These are phyloP conservation scores for Trematomus bernacchii DNA, from an alignment of 2,797 vertebrate species.

Conservation along the genomic window DNA sequence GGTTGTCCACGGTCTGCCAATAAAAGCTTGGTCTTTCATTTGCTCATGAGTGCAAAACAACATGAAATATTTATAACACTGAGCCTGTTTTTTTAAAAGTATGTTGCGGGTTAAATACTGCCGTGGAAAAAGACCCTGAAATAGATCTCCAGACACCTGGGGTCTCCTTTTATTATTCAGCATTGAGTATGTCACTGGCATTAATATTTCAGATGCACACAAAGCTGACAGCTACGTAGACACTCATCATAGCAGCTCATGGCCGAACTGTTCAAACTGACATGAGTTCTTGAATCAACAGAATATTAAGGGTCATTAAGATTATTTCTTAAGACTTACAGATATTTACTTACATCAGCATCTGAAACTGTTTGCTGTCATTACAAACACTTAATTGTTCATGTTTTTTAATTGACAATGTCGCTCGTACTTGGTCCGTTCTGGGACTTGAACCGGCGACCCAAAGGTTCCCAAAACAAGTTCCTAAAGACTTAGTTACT, in stretches of 20 bases:
- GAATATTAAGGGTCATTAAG: background rate
- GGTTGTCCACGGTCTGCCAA: constrained; percentile 31
- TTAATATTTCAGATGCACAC: constrained; percentile 34
- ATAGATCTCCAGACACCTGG: constrained; percentile 14
- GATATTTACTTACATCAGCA: background rate
- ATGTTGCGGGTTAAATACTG: background rate
- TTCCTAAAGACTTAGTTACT: no score
- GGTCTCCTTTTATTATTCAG: constrained; percentile 11
- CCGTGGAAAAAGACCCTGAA: constrained; percentile 1
- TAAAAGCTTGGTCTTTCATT: constrained; percentile 2
- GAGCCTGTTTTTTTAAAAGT: background rate
- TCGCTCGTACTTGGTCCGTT: no score
- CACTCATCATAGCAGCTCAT: background rate
- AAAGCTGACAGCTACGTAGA: constrained; percentile 5
- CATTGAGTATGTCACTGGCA: background rate
- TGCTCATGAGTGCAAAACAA: constrained; percentile 1
- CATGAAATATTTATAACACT: background rate
- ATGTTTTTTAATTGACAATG: background rate
- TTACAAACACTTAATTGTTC: background rate
- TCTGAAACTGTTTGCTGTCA: background rate
- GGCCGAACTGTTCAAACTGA: rapidly evolving
- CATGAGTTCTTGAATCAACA: background rate
- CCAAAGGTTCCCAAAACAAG: no score
- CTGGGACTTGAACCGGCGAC: no score
- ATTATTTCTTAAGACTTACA: background rate